phyloP scores from a whole-genome alignment of 64 coral and sea anemone genomes.

The Stichodactyla mertensii region DNA sequence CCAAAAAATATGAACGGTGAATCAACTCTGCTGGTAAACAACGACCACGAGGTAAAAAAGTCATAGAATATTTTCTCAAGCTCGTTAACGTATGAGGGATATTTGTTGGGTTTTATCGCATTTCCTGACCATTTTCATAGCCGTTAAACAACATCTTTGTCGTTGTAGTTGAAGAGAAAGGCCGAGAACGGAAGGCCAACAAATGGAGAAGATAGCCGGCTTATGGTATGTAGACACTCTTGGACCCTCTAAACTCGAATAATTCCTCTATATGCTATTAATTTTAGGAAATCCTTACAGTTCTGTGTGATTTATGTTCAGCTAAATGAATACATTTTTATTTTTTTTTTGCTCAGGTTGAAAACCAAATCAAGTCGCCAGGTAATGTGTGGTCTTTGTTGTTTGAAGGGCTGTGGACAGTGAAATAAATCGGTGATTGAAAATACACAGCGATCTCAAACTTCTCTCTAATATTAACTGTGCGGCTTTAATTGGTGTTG shows the following conservation, averaged over 20 bases:
- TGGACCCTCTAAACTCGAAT: not conserved
- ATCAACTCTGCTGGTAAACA: conserved; percentile 9
- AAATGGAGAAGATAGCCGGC: conserved; percentile 29
- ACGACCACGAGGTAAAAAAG: conserved; percentile 41
- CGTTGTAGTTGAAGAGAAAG: conserved; percentile 41
- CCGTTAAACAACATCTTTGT: conserved; percentile 19
- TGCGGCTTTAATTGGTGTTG: not conserved
- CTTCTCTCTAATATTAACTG: not conserved
- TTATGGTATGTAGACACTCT: conserved; percentile 24
- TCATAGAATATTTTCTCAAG: conserved; percentile 11
- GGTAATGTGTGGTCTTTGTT: conserved; percentile 22
- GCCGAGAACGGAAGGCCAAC: conserved; percentile 23
- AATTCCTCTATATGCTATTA: not conserved
- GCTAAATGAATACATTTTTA: not conserved
- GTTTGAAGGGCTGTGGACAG: conserved; percentile 19
- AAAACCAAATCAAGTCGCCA: conserved; percentile 30
- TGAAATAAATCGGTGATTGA: conserved; percentile 11
- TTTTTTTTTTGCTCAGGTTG: conserved; percentile 25
- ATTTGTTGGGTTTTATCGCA: not conserved
- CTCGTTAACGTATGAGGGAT: not conserved
- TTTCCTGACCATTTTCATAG: conserved; percentile 25
- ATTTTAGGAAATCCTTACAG: not conserved
- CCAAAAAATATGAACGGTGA: conserved; percentile 57
- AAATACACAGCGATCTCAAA: not conserved
- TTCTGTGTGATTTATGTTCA: not conserved